phyloP scores from a whole-genome alignment of 2,797 vertebrate species.

The Carcharodon carcharias region DNA sequence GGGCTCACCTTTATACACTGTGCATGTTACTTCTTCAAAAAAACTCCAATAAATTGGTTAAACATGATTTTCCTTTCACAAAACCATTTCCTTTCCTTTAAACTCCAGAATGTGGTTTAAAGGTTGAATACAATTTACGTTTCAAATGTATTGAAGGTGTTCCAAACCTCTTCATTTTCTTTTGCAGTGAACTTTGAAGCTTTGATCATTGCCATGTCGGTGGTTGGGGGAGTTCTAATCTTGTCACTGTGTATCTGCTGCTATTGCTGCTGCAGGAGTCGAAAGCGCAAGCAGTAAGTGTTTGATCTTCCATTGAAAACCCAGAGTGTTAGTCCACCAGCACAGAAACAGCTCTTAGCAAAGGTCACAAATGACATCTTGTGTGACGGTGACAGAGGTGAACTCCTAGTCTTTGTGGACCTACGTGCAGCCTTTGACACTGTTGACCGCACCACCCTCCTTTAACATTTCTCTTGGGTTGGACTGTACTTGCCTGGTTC shows the following conservation, averaged over 20 bases:
- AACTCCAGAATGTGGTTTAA: not conserved
- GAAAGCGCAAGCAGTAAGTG: slow-evolving; percentile 62
- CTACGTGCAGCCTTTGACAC: not conserved
- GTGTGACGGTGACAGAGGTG: not conserved
- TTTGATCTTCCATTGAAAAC: not conserved
- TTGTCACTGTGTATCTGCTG: slow-evolving; percentile 65
- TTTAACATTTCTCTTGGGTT: no score
- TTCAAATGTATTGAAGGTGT: not conserved
- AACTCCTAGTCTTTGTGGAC: not conserved
- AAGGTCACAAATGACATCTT: no score
- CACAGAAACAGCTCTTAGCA: no score
- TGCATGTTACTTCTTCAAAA: no score
- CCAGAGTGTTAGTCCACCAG: no score
- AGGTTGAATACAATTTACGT: not conserved
- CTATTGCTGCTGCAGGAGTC: slow-evolving; percentile 71
- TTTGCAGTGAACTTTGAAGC: slow-evolving; percentile 82
- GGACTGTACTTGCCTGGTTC: no score
- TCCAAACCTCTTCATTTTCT: not conserved
- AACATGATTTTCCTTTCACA: no score
- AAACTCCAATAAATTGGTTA: no score
- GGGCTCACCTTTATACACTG: no score
- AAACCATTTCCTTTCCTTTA: no score
- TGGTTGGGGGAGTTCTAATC: slow-evolving; percentile 67
- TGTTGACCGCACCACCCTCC: no score
- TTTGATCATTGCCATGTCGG: slow-evolving; percentile 77